These are phyloP conservation scores for Scatophagus argus DNA, from an alignment of 2,113 vertebrate genomes.

Conservation along the genomic window DNA sequence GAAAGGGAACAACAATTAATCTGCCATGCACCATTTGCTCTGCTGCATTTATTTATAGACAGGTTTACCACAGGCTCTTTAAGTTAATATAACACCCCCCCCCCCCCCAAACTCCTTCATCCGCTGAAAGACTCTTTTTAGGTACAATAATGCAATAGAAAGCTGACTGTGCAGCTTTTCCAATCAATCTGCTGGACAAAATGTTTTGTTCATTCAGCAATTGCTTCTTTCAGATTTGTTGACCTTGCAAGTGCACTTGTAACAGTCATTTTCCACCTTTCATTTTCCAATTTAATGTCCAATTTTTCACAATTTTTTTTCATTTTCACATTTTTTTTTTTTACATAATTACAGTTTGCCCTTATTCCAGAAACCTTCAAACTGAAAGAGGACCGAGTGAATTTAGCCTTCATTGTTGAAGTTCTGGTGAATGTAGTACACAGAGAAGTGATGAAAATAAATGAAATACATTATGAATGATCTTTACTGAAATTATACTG, in stretches of 20 bases:
- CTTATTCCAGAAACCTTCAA: not conserved
- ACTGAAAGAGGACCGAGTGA: not conserved
- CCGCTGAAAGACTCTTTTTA: not conserved
- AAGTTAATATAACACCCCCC: not conserved
- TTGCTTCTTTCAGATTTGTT: constrained; percentile 39
- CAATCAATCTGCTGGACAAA: constrained; percentile 19
- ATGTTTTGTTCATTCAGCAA: constrained; percentile 23
- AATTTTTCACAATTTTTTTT: no score
- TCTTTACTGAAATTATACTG: not conserved
- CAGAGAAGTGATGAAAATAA: not conserved
- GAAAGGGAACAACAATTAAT: constrained; percentile 14
- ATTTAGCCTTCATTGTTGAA: constrained; percentile 11
- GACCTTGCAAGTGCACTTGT: constrained; percentile 26
- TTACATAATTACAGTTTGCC: constrained; percentile 19
- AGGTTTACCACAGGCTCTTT: not conserved
- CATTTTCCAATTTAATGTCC: constrained; percentile 50
- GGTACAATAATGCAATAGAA: constrained; percentile 18
- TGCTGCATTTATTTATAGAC: constrained; percentile 22
- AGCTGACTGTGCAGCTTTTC: constrained; percentile 23
- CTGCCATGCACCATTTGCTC: not conserved
- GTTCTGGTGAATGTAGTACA: not conserved
- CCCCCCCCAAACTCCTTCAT: not conserved
- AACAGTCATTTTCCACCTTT: constrained; percentile 52
- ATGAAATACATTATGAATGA: not conserved
- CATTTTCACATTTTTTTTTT: no score